phyloP scores from a whole-genome alignment of 2,113 vertebrate genomes.

The Serinus canaria region DNA sequence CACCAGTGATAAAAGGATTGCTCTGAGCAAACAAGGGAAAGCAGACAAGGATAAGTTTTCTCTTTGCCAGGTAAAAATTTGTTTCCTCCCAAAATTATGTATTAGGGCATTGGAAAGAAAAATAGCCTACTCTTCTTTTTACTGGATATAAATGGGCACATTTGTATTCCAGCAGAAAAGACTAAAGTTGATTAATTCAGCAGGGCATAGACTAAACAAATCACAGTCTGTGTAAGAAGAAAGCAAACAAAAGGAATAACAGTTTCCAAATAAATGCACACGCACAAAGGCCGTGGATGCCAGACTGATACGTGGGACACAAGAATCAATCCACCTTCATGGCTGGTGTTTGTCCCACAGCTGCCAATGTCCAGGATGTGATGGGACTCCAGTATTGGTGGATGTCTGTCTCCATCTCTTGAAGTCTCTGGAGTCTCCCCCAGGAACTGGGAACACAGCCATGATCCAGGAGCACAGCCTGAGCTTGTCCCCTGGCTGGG shows the following conservation, averaged over 20 bases:
- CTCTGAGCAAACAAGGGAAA: not conserved
- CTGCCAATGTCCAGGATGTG: not conserved
- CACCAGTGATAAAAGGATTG: not conserved
- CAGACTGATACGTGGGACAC: fast-evolving
- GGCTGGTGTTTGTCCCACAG: fast-evolving
- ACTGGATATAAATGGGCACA: not conserved
- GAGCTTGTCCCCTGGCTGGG: not conserved
- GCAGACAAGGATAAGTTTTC: not conserved
- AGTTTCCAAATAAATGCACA: not conserved
- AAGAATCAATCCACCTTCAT: not conserved
- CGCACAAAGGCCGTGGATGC: fast-evolving
- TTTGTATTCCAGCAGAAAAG: not conserved
- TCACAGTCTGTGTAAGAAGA: not conserved
- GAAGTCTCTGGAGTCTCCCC: not conserved
- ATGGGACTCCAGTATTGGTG: fast-evolving
- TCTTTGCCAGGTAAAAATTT: not conserved
- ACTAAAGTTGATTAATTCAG: not conserved
- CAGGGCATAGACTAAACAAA: not conserved
- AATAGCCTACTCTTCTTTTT: not conserved
- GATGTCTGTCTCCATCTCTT: no score
- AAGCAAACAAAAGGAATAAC: not conserved
- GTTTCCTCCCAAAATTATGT: not conserved
- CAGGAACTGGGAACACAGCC: not conserved
- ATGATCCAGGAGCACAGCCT: no score
- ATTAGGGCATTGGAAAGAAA: not conserved